Percentiles rank a stretch among this genome's conserved stretches.
These are phyloP conservation scores for Agapostemon virescens DNA, from an alignment of 2,888 invertebrate genomes.

Conservation along the genomic window DNA sequence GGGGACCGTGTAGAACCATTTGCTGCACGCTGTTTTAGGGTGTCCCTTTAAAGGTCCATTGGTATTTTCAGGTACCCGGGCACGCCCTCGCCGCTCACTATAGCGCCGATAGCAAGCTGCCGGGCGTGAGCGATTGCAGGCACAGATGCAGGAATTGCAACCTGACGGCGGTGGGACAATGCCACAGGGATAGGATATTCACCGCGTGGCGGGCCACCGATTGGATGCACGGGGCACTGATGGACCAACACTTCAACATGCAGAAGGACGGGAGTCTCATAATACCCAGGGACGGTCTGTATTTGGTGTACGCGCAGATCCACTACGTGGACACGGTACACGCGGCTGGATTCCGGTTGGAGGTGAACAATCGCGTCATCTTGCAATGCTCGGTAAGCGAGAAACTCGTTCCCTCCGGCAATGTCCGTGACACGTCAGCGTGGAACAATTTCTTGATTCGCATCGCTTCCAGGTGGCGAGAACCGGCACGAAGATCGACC, in stretches of 20 bases:
- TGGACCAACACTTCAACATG: constrained; percentile 84
- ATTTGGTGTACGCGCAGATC: constrained; percentile 90
- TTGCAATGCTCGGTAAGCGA: constrained; percentile 85
- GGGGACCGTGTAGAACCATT: neutral
- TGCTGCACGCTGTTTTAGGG: neutral
- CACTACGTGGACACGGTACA: constrained; percentile 90
- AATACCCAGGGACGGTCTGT: constrained; percentile 87
- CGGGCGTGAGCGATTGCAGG: constrained; percentile 33
- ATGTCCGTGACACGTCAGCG: neutral
- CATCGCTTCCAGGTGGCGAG: neutral
- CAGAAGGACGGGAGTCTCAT: constrained; percentile 84
- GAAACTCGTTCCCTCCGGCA: neutral
- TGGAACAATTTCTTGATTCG: neutral
- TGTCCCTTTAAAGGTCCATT: neutral
- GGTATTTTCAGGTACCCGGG: constrained; percentile 57
- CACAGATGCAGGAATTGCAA: constrained; percentile 4
- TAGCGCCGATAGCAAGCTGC: constrained; percentile 70
- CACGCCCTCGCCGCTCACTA: constrained; percentile 74
- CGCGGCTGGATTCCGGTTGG: constrained; percentile 88
- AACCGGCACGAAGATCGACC: constrained; percentile 24
- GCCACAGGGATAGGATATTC: constrained; percentile 83
- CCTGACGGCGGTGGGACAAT: neutral
- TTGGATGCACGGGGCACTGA: constrained; percentile 83
- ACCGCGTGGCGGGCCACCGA: constrained; percentile 86
- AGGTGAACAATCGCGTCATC: constrained; percentile 84